Conservation (phyloP, 2,888 invertebrate species). For the Limenitis arthemis region DNA sequence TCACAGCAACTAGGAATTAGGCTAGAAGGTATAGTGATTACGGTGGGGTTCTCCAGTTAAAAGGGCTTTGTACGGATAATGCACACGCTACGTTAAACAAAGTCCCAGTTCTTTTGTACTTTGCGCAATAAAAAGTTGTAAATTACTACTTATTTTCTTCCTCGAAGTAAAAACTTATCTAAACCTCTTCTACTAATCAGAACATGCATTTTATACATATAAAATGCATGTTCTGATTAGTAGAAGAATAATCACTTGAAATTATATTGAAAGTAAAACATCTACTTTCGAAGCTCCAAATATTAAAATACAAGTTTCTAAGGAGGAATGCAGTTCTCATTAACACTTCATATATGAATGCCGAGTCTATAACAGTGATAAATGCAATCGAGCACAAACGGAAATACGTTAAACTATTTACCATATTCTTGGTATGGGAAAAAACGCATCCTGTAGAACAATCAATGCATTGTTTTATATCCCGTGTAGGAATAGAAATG, state of each 20-base stretch:
- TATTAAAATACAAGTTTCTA: conserved; percentile 2
- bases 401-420: conserved; percentile 11
- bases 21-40: conserved; percentile 28
- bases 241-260: no score
- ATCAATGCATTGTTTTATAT: conserved; percentile 12
- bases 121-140: conserved; percentile 2
- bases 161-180: background rate
- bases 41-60: conserved; percentile 26
- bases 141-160: conserved; percentile 4
- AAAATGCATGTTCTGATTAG: no score
- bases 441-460: conserved; percentile 10
- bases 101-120: conserved; percentile 23
- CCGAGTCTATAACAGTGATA: background rate
- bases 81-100: conserved; percentile 48
- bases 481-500: background rate
- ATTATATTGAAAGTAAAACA: no score
- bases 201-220: no score
- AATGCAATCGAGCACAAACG: conserved; percentile 15
- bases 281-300: conserved; percentile 1
- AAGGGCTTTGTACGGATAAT: conserved; percentile 51
- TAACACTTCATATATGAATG: conserved; percentile 8
- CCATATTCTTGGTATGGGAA: conserved; percentile 7
- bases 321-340: conserved; percentile 7
- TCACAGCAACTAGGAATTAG: conserved; percentile 19
- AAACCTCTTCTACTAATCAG: background rate